Base-by-base conservation (phyloP, 2,113 vertebrate genomes). In the Heliornis fulica region DNA sequence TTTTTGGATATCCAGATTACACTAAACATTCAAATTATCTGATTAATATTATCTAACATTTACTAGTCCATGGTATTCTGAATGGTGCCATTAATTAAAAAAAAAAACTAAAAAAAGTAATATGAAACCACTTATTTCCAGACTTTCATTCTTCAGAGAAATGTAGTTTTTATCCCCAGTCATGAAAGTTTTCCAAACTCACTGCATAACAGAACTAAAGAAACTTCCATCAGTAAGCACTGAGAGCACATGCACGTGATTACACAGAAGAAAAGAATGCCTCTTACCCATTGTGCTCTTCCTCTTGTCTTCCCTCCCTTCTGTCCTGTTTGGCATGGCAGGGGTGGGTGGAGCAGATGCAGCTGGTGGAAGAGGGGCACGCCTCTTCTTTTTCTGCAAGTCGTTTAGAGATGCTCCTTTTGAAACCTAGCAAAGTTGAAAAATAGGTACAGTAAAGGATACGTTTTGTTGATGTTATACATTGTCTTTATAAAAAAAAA, bases 241-340 rank as follows among this genome's bases (percentile, higher is more conserved):
- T 41, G 17, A 91, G 48, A 74, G 65, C 65, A 90, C 91, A 75
- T 94, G 97, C 96, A 83, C 3, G 18, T 28, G 50, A 59, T 68
- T 65, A 45, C 7, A 38, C 26, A 15, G 57, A 32, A 56, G 38
- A 57, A 60, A 25, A 81, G 11, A 74, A 32, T 0, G 1, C 7
- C 59, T 88, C 98, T 99, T 98, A 99, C 99, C 99, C 90, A 98
- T 97, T 77, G 98, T 94, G 85, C 98, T 99, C 97, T 98, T 98
- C 96, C 98, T 97, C 87, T 98, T 99, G 89, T 98, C 98, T 59
- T 99, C 99, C 57, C 90, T 97, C 82, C 98, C 99, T 70, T 99
- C 98, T 41, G 96, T 93, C 91, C 98, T 99, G 66, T 97, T 98
- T 31, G 98, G 97, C 23, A 98, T 96, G 15, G 97, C 79, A 11